Conservation (phyloP, 2,888 invertebrate species). For the Parapristionchus giblindavisi region DNA sequence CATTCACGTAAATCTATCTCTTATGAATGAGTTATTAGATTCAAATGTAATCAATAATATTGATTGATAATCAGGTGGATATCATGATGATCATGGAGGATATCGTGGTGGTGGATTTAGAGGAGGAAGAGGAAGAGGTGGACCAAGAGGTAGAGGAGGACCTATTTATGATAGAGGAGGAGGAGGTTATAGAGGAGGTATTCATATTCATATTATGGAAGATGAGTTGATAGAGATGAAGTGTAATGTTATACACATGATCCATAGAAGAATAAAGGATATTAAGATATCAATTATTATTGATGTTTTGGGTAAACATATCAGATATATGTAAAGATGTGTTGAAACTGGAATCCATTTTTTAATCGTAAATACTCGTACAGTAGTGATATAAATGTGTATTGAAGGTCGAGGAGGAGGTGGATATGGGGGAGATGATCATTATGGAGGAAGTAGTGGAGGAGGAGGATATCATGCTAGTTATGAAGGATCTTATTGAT, state of each 20-base stretch:
- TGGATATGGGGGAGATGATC: conserved; percentile 34
- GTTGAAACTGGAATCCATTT: background rate
- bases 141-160: conserved; percentile 29
- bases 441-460: conserved; percentile 26
- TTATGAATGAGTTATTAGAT: no score
- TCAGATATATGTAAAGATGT: background rate
- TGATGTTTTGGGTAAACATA: background rate
- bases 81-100: conserved; percentile 10
- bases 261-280: background rate
- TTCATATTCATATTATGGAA: no score
- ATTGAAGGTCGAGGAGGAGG: conserved; percentile 37
- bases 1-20: no score
- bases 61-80: background rate
- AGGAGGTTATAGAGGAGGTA: conserved; percentile 6
- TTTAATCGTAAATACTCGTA: background rate
- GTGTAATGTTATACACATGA: background rate
- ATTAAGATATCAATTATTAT: background rate
- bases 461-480: conserved; percentile 36
- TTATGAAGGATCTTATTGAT: conserved; percentile 18
- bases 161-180: conserved; percentile 38
- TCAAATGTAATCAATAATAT: background rate
- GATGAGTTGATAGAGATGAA: conserved; percentile 7
- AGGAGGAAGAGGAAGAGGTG: conserved; percentile 23
- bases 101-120: conserved; percentile 38
- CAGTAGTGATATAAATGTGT: background rate